A percentile compares a stretch with the other conserved stretches of the same genome.
Evolutionary conservation across 2,888 invertebrate species (phyloP).

Genomic region (Heteromyza rotundicornis): DNA sequence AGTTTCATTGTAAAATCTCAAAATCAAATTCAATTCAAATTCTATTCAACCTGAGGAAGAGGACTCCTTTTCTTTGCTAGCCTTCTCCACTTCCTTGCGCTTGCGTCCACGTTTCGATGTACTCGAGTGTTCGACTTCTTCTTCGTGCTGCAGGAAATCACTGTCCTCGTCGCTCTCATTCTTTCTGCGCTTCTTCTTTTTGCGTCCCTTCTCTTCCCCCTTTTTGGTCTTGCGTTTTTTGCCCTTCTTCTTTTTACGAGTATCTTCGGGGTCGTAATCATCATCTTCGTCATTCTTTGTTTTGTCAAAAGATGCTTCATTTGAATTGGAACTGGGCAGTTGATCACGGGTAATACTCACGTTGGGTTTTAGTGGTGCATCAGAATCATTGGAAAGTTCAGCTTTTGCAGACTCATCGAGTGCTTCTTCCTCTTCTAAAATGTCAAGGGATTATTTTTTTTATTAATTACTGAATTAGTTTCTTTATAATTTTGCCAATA

Average conservation of each 20-base stretch:
- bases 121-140: constrained; percentile 70
- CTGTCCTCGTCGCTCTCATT: constrained; percentile 91
- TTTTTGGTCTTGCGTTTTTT: constrained; percentile 93
- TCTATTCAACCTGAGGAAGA: constrained; percentile 58
- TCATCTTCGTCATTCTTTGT: constrained; percentile 68
- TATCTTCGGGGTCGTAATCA: constrained; percentile 88
- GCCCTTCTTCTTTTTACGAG: constrained; percentile 86
- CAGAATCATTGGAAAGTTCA: constrained; percentile 60
- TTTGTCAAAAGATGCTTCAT: background rate
- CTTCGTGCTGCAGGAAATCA: constrained; percentile 73
- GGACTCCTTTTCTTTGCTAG: constrained; percentile 58
- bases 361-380: constrained; percentile 60
- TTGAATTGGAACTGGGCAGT: background rate
- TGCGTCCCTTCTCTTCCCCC: constrained; percentile 91
- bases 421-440: constrained; percentile 58
- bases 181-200: constrained; percentile 92
- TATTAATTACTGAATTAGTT: background rate
- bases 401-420: constrained; percentile 57
- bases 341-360: constrained; percentile 47
- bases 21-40: constrained; percentile 13
- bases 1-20: background rate
- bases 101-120: constrained; percentile 59
- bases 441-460: background rate
- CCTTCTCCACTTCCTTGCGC: constrained; percentile 59
- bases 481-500: too few species aligned